Base-by-base conservation (phyloP, 2,113 vertebrate genomes). In the Scomber scombrus region DNA sequence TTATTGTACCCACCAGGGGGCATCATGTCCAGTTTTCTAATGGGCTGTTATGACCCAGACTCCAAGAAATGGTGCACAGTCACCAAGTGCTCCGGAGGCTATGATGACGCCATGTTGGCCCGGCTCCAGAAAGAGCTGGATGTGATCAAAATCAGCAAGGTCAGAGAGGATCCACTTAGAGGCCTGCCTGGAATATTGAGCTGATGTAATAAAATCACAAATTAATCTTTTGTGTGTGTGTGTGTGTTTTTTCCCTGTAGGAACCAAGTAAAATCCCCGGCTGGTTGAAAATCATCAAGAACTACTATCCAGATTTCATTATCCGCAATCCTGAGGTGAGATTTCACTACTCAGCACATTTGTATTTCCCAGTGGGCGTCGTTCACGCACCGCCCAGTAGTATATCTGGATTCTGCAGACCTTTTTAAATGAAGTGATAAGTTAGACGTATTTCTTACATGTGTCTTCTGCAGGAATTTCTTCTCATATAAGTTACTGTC, bases 131-230 rank as follows among this genome's bases (percentile, higher is more conserved):
- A 96, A 0, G 97, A 99, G 77, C 94, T 99, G 90, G 97, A 99
- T 47, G 95, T 99, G 93, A 95, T 99, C 91, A 99, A 99, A 92
- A 99, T 99, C 89, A 99, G 98, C 95, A 99, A 99, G 97, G 98
- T 99, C 75, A 92, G 78, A 45, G 68, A 67, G 13, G 56, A 69
- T 55, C 66, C 75, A 14, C 58, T 69, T 11, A 11, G 14, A 70
- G 34, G 19, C 49, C 3, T 14, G 63, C 10, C 67, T 45, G 58
- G 23, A 74, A 55, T 19, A 58, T 23, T 12, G 31, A 84, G 70
- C 74, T 29, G 14, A 34, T 67, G 19, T 51, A 50, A 86, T 52
- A 15, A 75, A 67, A 50, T 2, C 3, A 2, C 15, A 46, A 54
- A 69, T 82, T 8, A 61, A 80, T 71, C 45, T 21, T 80, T 31